Evolutionary conservation across 2,113 vertebrate genomes (phyloP).

Genomic region (Miniopterus natalensis): DNA sequence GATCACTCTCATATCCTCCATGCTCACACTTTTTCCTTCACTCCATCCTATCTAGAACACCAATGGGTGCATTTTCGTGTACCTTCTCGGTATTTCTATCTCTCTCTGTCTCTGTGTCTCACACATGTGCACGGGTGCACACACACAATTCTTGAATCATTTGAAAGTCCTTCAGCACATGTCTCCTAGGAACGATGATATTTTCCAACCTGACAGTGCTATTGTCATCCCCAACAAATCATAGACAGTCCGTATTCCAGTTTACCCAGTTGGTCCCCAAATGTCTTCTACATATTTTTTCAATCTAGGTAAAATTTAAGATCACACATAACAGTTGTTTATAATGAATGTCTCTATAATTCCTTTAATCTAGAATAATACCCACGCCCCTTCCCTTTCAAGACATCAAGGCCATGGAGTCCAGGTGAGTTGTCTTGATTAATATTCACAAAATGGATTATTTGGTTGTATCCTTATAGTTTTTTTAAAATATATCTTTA

Average conservation of each 20-base stretch:
- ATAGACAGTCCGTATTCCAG: rapidly evolving
- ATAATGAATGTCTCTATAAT: rapidly evolving
- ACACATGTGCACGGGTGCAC: neutral
- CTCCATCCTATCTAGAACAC: neutral
- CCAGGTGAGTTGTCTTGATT: no score
- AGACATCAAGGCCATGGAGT: no score
- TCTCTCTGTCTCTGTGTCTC: neutral
- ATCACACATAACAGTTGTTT: neutral
- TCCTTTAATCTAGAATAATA: no score
- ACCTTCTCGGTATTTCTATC: no score
- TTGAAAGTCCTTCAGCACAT: neutral
- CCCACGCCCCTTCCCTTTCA: neutral
- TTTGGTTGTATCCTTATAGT: neutral
- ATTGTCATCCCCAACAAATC: neutral
- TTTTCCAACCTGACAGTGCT: neutral
- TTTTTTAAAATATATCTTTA: no score
- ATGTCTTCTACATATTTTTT: neutral
- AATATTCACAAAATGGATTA: rapidly evolving
- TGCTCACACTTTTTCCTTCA: no score
- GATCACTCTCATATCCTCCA: neutral
- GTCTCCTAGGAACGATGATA: neutral
- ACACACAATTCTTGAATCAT: neutral
- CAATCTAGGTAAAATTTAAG: neutral
- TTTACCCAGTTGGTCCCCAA: neutral
- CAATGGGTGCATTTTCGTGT: rapidly evolving